phyloP scores from a whole-genome alignment of 2,113 vertebrate species.

The Xenotilapia leptura region DNA sequence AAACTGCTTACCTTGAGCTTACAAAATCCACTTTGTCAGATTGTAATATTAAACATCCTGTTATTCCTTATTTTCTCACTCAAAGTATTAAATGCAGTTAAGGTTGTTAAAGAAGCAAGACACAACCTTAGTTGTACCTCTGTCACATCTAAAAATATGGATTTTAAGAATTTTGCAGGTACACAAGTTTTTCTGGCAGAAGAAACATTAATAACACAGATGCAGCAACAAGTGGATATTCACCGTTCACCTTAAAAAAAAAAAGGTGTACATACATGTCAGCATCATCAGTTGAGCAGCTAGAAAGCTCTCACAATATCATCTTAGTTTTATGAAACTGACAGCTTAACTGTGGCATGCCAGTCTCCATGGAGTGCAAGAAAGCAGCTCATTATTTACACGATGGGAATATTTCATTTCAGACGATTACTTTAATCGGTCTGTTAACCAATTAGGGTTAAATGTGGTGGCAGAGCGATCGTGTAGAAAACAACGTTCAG shows the following conservation, averaged over 20 bases:
- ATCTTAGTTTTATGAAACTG: neutral
- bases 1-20: too few species aligned
- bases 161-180: neutral
- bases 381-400: slow-evolving; percentile 19
- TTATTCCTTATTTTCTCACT: neutral
- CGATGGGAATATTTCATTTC: neutral
- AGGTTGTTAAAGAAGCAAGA: neutral
- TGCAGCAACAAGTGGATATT: neutral
- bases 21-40: too few species aligned
- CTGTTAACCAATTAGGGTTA: neutral
- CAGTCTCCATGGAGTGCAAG: neutral
- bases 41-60: too few species aligned
- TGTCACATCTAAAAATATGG: neutral
- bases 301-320: neutral
- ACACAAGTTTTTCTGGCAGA: neutral
- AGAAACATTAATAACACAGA: neutral
- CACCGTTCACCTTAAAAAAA: neutral
- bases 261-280: neutral
- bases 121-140: neutral
- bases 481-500: neutral
- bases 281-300: neutral
- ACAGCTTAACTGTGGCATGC: neutral
- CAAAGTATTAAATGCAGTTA: neutral
- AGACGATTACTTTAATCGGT: neutral
- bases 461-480: neutral